Percentiles rank a stretch among this genome's conserved stretches.
phyloP scores from a whole-genome alignment of 2,113 vertebrate species.

The Aldabrachelys gigantea region DNA sequence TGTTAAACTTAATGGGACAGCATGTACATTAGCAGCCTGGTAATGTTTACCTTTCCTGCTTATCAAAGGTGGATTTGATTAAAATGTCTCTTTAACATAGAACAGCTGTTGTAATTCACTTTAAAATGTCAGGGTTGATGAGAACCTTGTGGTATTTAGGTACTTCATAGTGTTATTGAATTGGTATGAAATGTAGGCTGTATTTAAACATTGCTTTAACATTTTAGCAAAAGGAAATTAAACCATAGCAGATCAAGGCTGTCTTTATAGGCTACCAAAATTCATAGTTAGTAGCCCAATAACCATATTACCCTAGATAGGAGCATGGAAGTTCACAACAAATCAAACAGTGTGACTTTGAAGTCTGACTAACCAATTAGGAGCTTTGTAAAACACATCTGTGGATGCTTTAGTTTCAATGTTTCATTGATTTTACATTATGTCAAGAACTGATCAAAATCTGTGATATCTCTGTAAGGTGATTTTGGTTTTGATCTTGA shows the following conservation, averaged over 20 bases:
- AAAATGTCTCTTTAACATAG: not conserved
- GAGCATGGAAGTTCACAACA: not conserved
- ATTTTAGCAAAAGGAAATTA: not conserved
- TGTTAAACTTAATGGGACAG: not conserved
- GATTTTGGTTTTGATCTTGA: not conserved
- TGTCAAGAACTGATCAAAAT: not conserved
- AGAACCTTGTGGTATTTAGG: not conserved
- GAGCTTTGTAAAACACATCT: not conserved
- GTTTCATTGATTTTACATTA: not conserved
- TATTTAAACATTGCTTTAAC: not conserved
- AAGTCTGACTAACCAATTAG: not conserved
- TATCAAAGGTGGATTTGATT: slow-evolving; percentile 28
- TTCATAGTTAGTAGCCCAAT: not conserved
- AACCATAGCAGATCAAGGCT: not conserved
- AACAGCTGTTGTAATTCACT: not conserved
- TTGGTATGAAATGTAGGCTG: not conserved
- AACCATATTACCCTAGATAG: not conserved
- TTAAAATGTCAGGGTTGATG: not conserved
- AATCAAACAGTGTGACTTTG: not conserved
- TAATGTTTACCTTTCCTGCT: slow-evolving; percentile 19
- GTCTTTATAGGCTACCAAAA: not conserved
- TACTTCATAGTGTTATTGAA: not conserved
- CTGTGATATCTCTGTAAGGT: not conserved
- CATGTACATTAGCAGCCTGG: not conserved
- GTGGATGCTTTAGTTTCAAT: not conserved